phyloP scores from a whole-genome alignment of 2,797 vertebrate species.

The Eutrigla gurnardus region DNA sequence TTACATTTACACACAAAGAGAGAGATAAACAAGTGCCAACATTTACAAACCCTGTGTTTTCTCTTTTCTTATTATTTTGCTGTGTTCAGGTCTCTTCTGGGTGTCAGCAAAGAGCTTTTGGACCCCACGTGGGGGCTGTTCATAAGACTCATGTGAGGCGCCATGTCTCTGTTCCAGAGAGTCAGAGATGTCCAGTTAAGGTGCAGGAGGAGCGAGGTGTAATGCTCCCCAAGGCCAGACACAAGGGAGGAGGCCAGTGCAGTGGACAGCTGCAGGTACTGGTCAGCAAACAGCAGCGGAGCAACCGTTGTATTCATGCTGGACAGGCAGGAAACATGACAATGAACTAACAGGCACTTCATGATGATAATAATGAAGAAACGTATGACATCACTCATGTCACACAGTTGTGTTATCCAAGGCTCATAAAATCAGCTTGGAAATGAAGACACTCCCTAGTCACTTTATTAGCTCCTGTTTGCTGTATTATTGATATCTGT shows the following conservation, averaged over 20 bases:
- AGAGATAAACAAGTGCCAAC: conserved; percentile 6
- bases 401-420: not conserved
- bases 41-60: not conserved
- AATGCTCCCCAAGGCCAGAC: conserved; percentile 92
- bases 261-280: conserved; percentile 96
- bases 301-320: conserved; percentile 94
- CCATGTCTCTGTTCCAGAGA: conserved; percentile 93
- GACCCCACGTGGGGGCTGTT: too few species aligned
- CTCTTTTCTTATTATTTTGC: too few species aligned
- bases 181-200: conserved; percentile 91
- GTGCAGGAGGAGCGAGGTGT: conserved; percentile 87
- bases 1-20: too few species aligned
- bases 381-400: not conserved
- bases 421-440: too few species aligned
- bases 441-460: too few species aligned
- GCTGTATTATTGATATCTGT: too few species aligned
- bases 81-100: too few species aligned
- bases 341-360: not conserved
- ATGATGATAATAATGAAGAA: not conserved
- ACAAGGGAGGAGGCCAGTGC: conserved; percentile 87
- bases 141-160: conserved; percentile 82
- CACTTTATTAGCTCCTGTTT: too few species aligned
- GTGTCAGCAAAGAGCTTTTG: too few species aligned
- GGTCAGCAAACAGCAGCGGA: conserved; percentile 94
- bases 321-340: conserved; percentile 19